These are phyloP conservation scores for Heteractis magnifica DNA, from an alignment of 92 coral and sea anemone species.

Conservation along the genomic window DNA sequence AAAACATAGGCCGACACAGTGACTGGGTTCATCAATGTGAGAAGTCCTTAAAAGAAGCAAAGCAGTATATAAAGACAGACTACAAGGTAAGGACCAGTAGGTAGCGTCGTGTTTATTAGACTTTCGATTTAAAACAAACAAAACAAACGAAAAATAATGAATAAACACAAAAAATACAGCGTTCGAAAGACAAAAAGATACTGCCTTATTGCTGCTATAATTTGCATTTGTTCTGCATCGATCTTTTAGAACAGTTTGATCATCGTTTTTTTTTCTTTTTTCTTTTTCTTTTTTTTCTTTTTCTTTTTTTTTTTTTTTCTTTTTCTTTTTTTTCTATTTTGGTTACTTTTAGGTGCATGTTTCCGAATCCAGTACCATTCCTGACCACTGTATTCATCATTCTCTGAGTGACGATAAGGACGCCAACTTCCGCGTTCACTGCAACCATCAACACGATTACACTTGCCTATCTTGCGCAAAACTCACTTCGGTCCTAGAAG, in stretches of 20 bases:
- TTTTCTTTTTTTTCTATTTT: not conserved
- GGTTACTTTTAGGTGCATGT: slow-evolving; percentile 15
- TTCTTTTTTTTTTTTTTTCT: too few relatives aligned
- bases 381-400: slow-evolving; percentile 28
- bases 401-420: slow-evolving; percentile 12
- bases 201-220: not conserved
- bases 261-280: too few relatives aligned
- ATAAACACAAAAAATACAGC: not conserved
- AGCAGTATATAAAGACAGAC: slow-evolving; percentile 15
- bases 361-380: slow-evolving; percentile 6
- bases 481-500: slow-evolving; percentile 8
- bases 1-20: not conserved
- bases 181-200: not conserved
- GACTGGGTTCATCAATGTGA: not conserved
- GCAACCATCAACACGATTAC: slow-evolving; percentile 22
- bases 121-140: too few relatives aligned
- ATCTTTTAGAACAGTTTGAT: not conserved
- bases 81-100: slow-evolving; percentile 26
- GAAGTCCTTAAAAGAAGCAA: slow-evolving; percentile 5
- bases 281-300: too few relatives aligned
- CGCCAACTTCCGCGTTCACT: not conserved
- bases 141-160: too few relatives aligned
- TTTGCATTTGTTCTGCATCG: not conserved
- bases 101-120: not conserved
- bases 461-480: slow-evolving; percentile 8